Evolutionary conservation across 2,888 invertebrate species (phyloP).

Genomic region (Opisthograptis luteolata): DNA sequence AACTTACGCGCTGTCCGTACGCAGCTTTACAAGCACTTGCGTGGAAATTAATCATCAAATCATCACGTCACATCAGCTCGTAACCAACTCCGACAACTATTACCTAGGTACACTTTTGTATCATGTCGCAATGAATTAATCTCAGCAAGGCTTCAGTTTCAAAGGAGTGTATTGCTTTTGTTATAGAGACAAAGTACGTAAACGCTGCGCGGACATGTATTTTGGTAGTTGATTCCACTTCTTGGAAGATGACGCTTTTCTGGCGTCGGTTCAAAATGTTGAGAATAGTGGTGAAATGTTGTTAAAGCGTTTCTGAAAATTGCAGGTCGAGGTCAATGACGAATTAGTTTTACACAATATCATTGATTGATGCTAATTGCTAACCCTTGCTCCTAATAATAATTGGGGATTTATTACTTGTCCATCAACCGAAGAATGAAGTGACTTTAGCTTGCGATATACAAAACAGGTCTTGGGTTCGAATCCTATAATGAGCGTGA

Average conservation of each 20-base stretch:
- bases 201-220: not conserved
- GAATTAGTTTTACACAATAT: not conserved
- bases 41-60: constrained; percentile 21
- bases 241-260: constrained; percentile 22
- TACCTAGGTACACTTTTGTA: not conserved
- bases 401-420: no score
- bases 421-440: no score
- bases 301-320: not conserved
- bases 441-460: no score
- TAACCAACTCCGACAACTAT: not conserved
- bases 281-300: constrained; percentile 8
- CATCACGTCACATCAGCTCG: constrained; percentile 10
- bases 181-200: constrained; percentile 1
- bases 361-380: no score
- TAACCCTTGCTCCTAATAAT: no score
- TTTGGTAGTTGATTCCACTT: constrained; percentile 17
- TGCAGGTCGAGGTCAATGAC: constrained; percentile 5
- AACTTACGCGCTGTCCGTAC: no score
- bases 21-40: constrained; percentile 17
- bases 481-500: no score
- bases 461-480: no score
- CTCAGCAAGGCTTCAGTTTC: not conserved
- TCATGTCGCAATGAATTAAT: not conserved
- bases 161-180: not conserved
- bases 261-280: constrained; percentile 23